Evolutionary conservation across 2,888 invertebrate species (phyloP).

Genomic region (Habroteleia sp.): DNA sequence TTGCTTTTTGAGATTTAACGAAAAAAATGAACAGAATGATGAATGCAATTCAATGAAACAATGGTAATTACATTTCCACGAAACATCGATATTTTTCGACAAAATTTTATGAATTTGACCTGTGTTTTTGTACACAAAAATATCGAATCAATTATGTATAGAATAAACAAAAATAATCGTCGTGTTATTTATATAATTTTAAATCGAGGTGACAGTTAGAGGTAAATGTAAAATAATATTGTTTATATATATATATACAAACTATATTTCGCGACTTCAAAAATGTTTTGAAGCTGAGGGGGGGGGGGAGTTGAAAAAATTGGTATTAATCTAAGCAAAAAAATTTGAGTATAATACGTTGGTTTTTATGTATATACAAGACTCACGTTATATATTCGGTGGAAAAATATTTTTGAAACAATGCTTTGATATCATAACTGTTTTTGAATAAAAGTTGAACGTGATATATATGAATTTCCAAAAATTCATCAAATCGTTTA

Average conservation of each 20-base stretch:
- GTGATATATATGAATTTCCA: not conserved
- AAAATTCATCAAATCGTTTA: not conserved
- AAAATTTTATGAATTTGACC: conserved; percentile 14
- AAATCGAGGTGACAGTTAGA: conserved; percentile 11
- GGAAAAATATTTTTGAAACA: conserved; percentile 30
- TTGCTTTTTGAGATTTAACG: too few relatives aligned
- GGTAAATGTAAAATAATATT: conserved; percentile 14
- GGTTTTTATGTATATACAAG: conserved; percentile 23
- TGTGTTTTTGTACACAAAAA: conserved; percentile 21
- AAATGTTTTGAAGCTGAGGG: conserved; percentile 20
- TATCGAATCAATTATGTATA: conserved; percentile 15
- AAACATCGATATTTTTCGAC: conserved; percentile 9
- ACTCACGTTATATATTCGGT: not conserved
- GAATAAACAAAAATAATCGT: conserved; percentile 25
- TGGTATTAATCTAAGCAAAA: not conserved
- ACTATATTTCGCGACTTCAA: conserved; percentile 1
- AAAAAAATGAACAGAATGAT: too few relatives aligned
- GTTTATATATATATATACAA: conserved; percentile 21
- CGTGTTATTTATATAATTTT: conserved; percentile 26
- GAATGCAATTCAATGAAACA: not conserved
- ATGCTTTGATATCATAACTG: conserved; percentile 15
- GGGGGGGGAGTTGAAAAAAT: too few relatives aligned
- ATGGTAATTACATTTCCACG: not conserved
- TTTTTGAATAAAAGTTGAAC: conserved; percentile 10
- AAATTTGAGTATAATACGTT: conserved; percentile 2